Percentiles rank a stretch among this genome's conserved stretches.
These are phyloP conservation scores for Thaumetopoea pityocampa DNA, from an alignment of 1,140 invertebrate genomes.

Conservation along the genomic window DNA sequence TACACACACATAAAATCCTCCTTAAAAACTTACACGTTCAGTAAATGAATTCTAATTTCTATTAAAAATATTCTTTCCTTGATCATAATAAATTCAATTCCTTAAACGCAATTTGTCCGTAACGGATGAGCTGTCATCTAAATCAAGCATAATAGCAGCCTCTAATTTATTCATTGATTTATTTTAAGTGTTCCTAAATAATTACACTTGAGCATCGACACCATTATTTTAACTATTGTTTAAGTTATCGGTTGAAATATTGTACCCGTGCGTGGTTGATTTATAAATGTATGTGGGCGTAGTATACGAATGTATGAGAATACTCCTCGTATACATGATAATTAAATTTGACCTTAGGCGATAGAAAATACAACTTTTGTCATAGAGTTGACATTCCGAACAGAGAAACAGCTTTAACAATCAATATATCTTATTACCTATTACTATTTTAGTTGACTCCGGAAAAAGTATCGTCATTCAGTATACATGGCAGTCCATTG, in stretches of 20 bases:
- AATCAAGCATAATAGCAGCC: conserved; percentile 58
- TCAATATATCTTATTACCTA: no score
- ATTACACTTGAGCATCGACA: conserved; percentile 62
- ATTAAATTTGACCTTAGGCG: conserved; percentile 59
- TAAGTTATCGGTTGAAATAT: conserved; percentile 56
- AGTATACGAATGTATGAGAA: conserved; percentile 23
- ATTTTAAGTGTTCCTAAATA: conserved; percentile 65
- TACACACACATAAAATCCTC: no score
- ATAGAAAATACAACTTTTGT: conserved; percentile 40
- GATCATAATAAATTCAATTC: conserved; percentile 21
- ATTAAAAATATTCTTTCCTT: conserved; percentile 11
- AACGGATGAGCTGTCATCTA: conserved; percentile 62
- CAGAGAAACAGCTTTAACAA: no score
- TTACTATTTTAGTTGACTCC: no score
- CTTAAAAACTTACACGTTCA: no score
- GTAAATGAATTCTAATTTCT: neutral
- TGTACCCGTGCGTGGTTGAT: conserved; percentile 38
- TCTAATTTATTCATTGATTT: conserved; percentile 69
- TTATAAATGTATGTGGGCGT: conserved; percentile 52
- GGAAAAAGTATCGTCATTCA: no score
- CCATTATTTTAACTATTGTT: conserved; percentile 65
- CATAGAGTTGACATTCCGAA: conserved; percentile 1
- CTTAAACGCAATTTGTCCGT: conserved; percentile 44
- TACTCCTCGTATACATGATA: conserved; percentile 52
- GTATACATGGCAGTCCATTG: no score